These are phyloP conservation scores for Brachymystax lenok DNA, from an alignment of 2,797 vertebrate species.

Conservation along the genomic window DNA sequence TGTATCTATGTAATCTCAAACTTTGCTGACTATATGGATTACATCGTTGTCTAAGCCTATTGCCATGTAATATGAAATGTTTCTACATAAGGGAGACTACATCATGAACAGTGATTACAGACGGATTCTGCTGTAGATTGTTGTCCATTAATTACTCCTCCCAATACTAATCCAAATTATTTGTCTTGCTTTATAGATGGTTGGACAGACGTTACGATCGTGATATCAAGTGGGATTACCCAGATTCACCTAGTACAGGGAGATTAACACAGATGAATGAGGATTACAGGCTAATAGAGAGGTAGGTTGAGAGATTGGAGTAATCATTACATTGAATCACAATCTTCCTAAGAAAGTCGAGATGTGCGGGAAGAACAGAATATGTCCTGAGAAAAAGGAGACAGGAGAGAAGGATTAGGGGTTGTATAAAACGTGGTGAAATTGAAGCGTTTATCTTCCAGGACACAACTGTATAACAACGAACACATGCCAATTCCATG, in stretches of 20 bases:
- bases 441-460: slow-evolving; percentile 30
- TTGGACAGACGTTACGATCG: slow-evolving; percentile 21
- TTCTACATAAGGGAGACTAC: background rate
- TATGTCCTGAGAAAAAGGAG: slow-evolving; percentile 18
- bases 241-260: slow-evolving; percentile 54
- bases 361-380: slow-evolving; percentile 25
- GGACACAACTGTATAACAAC: background rate
- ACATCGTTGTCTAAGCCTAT: background rate
- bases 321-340: slow-evolving; percentile 44
- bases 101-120: background rate
- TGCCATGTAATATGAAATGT: background rate
- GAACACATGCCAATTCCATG: background rate
- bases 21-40: background rate
- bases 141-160: background rate
- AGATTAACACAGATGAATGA: slow-evolving; percentile 69
- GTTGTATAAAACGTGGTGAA: slow-evolving; percentile 34
- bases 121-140: background rate
- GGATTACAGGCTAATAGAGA: slow-evolving; percentile 32
- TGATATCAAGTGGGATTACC: slow-evolving; percentile 37
- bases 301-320: slow-evolving; percentile 53
- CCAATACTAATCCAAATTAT: slow-evolving; percentile 42
- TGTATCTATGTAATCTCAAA: background rate
- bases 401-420: background rate
- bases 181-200: slow-evolving; percentile 50
- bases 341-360: slow-evolving; percentile 38